These are phyloP conservation scores for Enteromius radiatus DNA, from an alignment of 2,797 vertebrate genomes.

Conservation along the genomic window DNA sequence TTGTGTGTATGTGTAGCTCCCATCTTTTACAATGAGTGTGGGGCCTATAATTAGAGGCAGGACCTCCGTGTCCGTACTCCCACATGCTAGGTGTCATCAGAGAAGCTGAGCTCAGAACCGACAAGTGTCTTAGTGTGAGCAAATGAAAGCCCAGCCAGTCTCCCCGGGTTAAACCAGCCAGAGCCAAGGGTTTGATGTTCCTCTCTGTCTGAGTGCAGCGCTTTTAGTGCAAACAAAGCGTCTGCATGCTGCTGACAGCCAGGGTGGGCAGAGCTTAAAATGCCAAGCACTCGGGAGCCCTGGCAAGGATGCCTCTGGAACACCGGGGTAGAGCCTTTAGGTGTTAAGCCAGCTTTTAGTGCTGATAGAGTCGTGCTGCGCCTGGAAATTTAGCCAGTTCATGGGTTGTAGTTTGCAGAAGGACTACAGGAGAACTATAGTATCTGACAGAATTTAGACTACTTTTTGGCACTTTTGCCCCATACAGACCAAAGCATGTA, in stretches of 20 bases:
- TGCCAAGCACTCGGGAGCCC: slow-evolving; percentile 36
- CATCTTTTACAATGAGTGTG: slow-evolving; percentile 47
- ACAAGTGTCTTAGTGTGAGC: slow-evolving; percentile 47
- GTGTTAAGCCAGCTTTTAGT: slow-evolving; percentile 34
- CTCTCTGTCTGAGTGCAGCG: slow-evolving; percentile 49
- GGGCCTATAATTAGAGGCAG: slow-evolving; percentile 57
- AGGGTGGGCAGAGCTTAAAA: slow-evolving; percentile 50
- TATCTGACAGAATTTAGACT: background rate
- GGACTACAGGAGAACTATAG: background rate
- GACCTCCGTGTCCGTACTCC: slow-evolving; percentile 34
- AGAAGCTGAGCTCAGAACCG: slow-evolving; percentile 49
- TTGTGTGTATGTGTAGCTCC: slow-evolving; percentile 34
- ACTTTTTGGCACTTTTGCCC: background rate
- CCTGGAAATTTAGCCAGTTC: background rate
- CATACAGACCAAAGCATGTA: background rate
- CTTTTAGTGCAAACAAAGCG: slow-evolving; percentile 51
- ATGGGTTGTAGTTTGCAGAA: background rate
- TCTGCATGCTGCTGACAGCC: slow-evolving; percentile 35
- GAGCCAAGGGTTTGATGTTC: slow-evolving; percentile 48
- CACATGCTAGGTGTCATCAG: slow-evolving; percentile 54
- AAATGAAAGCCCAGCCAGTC: slow-evolving; percentile 56
- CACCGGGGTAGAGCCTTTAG: slow-evolving; percentile 1
- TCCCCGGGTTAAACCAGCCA: slow-evolving; percentile 52
- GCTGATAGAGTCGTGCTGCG: slow-evolving; percentile 5
- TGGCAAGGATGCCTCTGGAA: slow-evolving; percentile 28